Evolutionary conservation across 2,797 vertebrate genomes (phyloP).

Genomic region (Mionectes olivaceus): DNA sequence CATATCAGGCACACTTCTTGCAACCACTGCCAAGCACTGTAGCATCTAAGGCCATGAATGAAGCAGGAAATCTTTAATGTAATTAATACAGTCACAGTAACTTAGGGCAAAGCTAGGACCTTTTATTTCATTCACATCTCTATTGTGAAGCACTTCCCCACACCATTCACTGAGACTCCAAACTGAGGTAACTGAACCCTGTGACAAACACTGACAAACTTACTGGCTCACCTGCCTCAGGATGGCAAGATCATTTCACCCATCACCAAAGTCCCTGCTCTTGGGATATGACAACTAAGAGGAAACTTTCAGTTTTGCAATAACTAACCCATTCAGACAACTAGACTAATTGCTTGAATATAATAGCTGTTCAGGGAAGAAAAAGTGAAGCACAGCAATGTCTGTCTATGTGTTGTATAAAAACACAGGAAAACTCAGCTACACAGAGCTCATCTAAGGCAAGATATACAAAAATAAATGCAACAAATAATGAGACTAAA

Average conservation of each 20-base stretch:
- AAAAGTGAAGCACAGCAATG: not conserved
- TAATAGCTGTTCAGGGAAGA: not conserved
- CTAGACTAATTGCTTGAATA: not conserved
- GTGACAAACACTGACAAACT: not conserved
- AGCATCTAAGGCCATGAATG: not conserved
- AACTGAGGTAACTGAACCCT: not conserved
- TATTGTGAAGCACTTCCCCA: not conserved
- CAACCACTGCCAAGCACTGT: not conserved
- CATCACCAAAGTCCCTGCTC: not conserved
- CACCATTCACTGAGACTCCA: not conserved
- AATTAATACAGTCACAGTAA: not conserved
- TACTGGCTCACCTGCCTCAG: not conserved
- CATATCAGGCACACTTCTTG: not conserved
- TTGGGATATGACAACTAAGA: not conserved
- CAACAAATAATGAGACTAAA: not conserved
- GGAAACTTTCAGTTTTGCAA: not conserved
- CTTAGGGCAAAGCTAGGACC: not conserved
- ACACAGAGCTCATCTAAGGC: not conserved
- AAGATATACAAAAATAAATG: not conserved
- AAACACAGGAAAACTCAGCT: not conserved
- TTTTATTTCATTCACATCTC: not conserved
- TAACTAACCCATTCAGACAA: not conserved
- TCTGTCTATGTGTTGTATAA: not conserved
- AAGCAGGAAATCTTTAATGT: not conserved
- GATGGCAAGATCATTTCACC: not conserved